Conservation (phyloP, 2,113 vertebrate species). For the Podilymbus podiceps region DNA sequence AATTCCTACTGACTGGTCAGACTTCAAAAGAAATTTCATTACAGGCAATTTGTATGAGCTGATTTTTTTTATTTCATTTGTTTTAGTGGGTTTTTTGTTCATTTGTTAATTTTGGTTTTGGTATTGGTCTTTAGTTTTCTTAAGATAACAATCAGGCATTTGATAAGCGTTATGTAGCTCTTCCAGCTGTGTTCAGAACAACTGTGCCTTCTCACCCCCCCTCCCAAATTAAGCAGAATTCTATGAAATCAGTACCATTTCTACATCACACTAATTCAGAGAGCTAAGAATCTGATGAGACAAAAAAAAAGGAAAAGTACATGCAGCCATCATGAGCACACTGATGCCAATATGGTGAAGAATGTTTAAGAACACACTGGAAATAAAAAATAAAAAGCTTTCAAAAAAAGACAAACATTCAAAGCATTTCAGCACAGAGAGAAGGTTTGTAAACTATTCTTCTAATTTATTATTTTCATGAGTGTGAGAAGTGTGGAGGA, state of each 20-base stretch:
- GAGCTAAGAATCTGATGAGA: not conserved
- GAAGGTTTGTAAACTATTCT: not conserved
- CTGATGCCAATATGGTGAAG: not conserved
- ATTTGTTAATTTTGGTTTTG: not conserved
- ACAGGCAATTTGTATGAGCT: not conserved
- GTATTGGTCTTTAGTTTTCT: not conserved
- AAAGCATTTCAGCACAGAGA: not conserved
- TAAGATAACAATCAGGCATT: not conserved
- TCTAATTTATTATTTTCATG: not conserved
- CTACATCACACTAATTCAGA: not conserved
- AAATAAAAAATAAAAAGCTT: not conserved
- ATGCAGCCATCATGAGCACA: not conserved
- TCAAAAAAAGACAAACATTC: not conserved
- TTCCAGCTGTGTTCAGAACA: not conserved
- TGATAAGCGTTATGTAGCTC: not conserved
- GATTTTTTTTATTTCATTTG: not conserved
- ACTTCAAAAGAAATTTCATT: not conserved
- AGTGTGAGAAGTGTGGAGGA: not conserved
- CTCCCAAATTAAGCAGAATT: not conserved
- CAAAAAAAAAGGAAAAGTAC: not conserved
- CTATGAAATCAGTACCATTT: not conserved
- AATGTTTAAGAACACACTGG: not conserved
- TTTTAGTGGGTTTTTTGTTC: too few species aligned
- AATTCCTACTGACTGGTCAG: not conserved
- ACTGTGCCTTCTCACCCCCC: not conserved